A percentile compares a stretch with the other conserved stretches of the same genome.
Conservation (phyloP, 2,888 invertebrate genomes). For the Bruchidius siliquastri region DNA sequence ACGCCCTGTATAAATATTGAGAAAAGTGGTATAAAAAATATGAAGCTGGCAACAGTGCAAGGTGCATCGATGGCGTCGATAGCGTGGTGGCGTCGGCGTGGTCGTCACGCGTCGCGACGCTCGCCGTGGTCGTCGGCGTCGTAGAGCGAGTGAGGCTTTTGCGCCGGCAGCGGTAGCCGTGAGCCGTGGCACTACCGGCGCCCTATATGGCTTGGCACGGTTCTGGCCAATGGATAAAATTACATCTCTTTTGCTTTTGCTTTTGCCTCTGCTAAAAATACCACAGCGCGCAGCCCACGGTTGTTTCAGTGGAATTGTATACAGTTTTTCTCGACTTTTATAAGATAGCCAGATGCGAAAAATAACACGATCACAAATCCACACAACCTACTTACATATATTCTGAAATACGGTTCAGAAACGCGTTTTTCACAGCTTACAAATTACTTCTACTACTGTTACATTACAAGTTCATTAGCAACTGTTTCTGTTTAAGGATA, state of each 20-base stretch:
- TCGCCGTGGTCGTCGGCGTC: slow-evolving; percentile 11
- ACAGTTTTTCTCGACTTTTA: slow-evolving; percentile 37
- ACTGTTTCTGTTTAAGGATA: no score
- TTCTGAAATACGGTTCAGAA: not conserved
- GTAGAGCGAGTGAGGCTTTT: slow-evolving; percentile 29
- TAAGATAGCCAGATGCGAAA: not conserved
- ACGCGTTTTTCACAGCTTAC: no score
- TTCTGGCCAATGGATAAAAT: slow-evolving; percentile 47
- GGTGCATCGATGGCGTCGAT: slow-evolving; percentile 8
- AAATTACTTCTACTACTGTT: no score
- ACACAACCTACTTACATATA: not conserved
- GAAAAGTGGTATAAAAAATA: no score
- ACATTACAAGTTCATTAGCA: no score
- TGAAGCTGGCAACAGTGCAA: slow-evolving; percentile 2
- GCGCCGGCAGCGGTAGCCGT: slow-evolving; percentile 33
- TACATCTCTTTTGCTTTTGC: slow-evolving; percentile 45
- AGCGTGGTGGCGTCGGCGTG: slow-evolving; percentile 11
- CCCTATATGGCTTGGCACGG: slow-evolving; percentile 50
- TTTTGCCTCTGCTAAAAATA: slow-evolving; percentile 48
- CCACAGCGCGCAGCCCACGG: slow-evolving; percentile 35
- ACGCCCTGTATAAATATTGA: no score
- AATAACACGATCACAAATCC: not conserved
- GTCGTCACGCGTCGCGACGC: slow-evolving; percentile 8
- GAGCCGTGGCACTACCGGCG: slow-evolving; percentile 38
- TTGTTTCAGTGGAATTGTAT: slow-evolving; percentile 47